Evolutionary conservation across 2,888 invertebrate species (phyloP).

Genomic region (Orthosia gracilis): DNA sequence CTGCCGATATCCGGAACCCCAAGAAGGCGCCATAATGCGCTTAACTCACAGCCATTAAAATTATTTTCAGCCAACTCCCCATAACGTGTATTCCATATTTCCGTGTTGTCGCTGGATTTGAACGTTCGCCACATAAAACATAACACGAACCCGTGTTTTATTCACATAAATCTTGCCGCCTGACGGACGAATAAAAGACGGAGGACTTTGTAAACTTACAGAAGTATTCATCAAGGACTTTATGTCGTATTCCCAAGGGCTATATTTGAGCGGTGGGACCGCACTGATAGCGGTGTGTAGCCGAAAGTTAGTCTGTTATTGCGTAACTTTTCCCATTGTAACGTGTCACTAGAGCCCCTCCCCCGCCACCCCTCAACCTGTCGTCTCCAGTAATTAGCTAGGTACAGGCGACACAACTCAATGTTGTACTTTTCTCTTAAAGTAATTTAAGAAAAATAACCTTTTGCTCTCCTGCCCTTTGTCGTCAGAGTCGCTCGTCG

Average conservation of each 20-base stretch:
- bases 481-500: constrained; percentile 28
- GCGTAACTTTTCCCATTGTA: constrained; percentile 85
- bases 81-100: constrained; percentile 55
- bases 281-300: constrained; percentile 64
- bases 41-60: constrained; percentile 43
- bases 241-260: constrained; percentile 67
- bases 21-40: not conserved
- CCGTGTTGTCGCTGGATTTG: constrained; percentile 69
- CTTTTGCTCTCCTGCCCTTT: constrained; percentile 44
- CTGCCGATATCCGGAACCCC: constrained; percentile 20
- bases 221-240: constrained; percentile 54
- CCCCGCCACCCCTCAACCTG: constrained; percentile 57
- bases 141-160: constrained; percentile 69
- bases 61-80: constrained; percentile 60
- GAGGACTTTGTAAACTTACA: constrained; percentile 61
- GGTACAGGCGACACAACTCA: constrained; percentile 64
- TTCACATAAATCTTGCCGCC: constrained; percentile 79
- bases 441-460: constrained; percentile 73
- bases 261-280: constrained; percentile 64
- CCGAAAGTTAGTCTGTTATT: constrained; percentile 80
- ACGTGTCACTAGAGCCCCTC: constrained; percentile 74
- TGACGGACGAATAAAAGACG: constrained; percentile 76
- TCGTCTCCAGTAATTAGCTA: constrained; percentile 76
- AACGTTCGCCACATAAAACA: constrained; percentile 74
- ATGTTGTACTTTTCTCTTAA: constrained; percentile 70